Base-by-base conservation (phyloP, 2,113 vertebrate genomes). In the Saccopteryx leptura region DNA sequence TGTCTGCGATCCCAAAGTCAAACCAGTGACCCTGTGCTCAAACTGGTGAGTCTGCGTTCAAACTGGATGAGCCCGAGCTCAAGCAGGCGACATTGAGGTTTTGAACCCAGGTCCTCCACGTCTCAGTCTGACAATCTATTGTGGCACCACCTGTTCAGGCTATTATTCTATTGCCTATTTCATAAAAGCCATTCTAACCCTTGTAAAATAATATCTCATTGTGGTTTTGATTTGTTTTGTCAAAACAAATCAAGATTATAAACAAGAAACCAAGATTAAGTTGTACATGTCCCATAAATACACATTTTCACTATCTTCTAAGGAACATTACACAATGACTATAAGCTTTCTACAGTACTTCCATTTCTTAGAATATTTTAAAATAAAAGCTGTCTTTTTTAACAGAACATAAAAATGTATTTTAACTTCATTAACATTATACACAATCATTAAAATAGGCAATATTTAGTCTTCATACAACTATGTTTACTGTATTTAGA, bases 221-320 rank as follows among this genome's bases (percentile, higher is more conserved):
- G 17, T 79, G 33, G 31, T 31, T 87, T 87, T 87, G n/a, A 71
- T 28, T 52, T 58, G 3, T 26, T 78, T 78, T 3, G 39, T 3
- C 39, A 39, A 39, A 39, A 39, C 39, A 39, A 39, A 39, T 39
- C 39, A 39, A 39, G 39, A 31, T 46, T 52, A 17, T 39, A 7
- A 78, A 88, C 2, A 91, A 9, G 26, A 81, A 92, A 46, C 14
- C 26, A 93, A 83, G 18, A 88, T 68, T 86, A 79, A 88, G 50
- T 31, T 74, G 4, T 6, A 54, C 0, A 17, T 72, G 68, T 69
- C 7, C 7, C 28, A 83, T 26, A 84, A 58, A 15, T 4, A 2
- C 46, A 0, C 18, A 72, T 81, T 80, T 31, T 69, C 24, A 15
- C 56, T 71, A 8, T 56, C 23, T 84, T 84, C 15, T 54, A 58